A percentile compares a stretch with the other conserved stretches of the same genome.
These are phyloP conservation scores for Creontiades dilutus DNA, from an alignment of 2,888 invertebrate genomes.

Conservation along the genomic window DNA sequence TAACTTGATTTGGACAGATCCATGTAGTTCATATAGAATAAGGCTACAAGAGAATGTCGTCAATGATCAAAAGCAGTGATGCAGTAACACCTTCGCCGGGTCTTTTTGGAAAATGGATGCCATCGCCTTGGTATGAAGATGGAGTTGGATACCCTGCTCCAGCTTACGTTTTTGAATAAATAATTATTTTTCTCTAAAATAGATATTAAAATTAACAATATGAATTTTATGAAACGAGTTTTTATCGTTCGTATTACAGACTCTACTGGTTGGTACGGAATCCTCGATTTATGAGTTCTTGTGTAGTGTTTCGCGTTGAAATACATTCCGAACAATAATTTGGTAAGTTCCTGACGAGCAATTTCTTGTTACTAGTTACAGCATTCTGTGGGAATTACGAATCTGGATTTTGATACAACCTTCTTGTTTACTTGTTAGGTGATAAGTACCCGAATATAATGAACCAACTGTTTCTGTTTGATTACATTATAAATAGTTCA, in stretches of 20 bases:
- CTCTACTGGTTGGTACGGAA: background rate
- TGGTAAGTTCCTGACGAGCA: no score
- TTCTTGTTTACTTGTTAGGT: no score
- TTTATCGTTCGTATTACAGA: background rate
- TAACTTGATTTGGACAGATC: no score
- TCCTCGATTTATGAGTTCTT: background rate
- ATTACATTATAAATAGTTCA: no score
- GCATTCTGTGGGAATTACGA: no score
- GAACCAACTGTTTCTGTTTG: no score
- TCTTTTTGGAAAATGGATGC: slow-evolving; percentile 68
- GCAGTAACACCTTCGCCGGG: background rate
- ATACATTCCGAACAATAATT: no score
- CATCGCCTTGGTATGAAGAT: slow-evolving; percentile 27
- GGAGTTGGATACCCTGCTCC: slow-evolving; percentile 52
- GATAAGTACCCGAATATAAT: no score
- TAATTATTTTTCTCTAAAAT: background rate
- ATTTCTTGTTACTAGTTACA: no score
- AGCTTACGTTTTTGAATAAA: slow-evolving; percentile 5
- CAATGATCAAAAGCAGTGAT: background rate
- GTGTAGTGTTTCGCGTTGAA: background rate
- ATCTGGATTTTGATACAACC: no score
- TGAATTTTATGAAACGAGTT: background rate
- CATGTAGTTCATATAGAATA: no score
- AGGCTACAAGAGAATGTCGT: no score
- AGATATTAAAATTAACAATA: background rate